phyloP scores from a whole-genome alignment of 1,140 invertebrate species.

The Heliconius himera region DNA sequence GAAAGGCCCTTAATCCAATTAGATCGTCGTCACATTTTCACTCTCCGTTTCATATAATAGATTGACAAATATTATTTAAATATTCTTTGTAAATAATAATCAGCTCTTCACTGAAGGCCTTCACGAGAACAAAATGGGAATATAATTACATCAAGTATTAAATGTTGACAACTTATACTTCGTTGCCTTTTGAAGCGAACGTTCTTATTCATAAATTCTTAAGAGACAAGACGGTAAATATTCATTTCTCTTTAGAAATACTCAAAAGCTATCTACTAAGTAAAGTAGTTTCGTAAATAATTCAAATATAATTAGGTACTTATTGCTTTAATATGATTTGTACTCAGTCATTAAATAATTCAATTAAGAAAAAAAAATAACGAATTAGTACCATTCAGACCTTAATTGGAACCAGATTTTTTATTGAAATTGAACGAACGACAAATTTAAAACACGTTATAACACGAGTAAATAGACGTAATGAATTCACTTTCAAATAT shows the following conservation, averaged over 20 bases:
- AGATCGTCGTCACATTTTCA: conserved; percentile 18
- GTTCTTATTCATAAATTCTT: conserved; percentile 1
- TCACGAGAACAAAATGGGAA: background rate
- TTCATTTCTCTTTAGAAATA: background rate
- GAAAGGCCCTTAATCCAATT: conserved; percentile 24
- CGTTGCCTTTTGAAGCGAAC: conserved; percentile 2
- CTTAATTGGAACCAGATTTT: conserved; percentile 4
- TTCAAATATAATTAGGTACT: background rate
- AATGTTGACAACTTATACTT: conserved; percentile 7
- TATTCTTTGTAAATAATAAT: conserved; percentile 12
- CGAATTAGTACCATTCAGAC: background rate
- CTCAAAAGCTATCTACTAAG: background rate
- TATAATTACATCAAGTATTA: conserved; percentile 15
- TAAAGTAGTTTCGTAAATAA: conserved; percentile 9
- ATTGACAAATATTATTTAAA: conserved; percentile 13
- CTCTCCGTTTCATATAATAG: conserved; percentile 1
- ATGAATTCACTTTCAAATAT: background rate
- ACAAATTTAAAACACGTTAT: background rate
- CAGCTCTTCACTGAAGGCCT: background rate
- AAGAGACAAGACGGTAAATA: conserved; percentile 9
- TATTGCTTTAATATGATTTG: too few species aligned
- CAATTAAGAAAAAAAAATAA: background rate
- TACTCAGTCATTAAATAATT: background rate
- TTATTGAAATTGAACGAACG: background rate
- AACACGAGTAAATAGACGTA: background rate